Percentiles rank a stretch among this genome's conserved stretches.
Evolutionary conservation across 2,113 vertebrate genomes (phyloP).

Genomic region (Lycocorax pyrrhopterus): DNA sequence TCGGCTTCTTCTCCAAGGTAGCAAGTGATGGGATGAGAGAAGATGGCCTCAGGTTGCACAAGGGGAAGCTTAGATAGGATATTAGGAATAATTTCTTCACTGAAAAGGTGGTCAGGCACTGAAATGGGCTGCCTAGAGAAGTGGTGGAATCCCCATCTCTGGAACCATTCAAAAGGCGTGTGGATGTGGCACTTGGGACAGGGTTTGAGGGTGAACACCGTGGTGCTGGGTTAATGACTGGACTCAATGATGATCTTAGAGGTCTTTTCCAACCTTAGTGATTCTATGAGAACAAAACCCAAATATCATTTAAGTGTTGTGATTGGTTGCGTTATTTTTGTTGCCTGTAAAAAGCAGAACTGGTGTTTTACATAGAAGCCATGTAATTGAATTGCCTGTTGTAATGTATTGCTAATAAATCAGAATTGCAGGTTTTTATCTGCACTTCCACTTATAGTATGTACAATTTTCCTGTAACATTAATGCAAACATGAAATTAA

Average conservation of each 20-base stretch:
- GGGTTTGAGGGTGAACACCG: background rate
- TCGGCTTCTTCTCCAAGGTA: fast-evolving
- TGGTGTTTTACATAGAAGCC: background rate
- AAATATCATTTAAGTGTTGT: background rate
- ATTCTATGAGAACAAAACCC: background rate
- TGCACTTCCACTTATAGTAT: background rate
- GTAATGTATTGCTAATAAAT: background rate
- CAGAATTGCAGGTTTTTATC: background rate
- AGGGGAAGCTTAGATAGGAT: background rate
- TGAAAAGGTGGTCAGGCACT: background rate
- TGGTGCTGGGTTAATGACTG: background rate
- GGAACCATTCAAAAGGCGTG: background rate
- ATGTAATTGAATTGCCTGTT: background rate
- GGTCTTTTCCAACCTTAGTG: background rate
- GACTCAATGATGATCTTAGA: background rate
- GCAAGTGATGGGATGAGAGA: background rate
- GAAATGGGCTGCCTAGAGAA: background rate
- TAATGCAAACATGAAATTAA: background rate
- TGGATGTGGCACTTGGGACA: background rate
- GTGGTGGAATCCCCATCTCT: background rate
- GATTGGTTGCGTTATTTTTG: background rate
- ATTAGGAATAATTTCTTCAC: background rate
- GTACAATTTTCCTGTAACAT: background rate
- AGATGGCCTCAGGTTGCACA: background rate
- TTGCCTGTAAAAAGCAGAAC: background rate